These are phyloP conservation scores for Lymantria dispar DNA, from an alignment of 2,888 invertebrate genomes.

Conservation along the genomic window DNA sequence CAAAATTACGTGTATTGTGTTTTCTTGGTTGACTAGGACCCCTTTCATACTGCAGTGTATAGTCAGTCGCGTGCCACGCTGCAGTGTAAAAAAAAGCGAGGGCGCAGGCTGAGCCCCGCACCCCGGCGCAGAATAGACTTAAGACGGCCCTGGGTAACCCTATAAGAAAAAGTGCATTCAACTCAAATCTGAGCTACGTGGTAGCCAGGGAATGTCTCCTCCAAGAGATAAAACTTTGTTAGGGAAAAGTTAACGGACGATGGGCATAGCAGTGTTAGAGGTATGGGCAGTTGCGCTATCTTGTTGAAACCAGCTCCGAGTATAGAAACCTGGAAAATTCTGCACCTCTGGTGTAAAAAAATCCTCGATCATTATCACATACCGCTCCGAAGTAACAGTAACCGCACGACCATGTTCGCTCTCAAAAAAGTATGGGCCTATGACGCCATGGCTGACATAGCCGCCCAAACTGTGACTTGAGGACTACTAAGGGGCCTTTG, in stretches of 20 bases:
- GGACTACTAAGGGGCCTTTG: not conserved
- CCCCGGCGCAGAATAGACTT: too few species aligned
- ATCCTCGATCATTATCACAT: not conserved
- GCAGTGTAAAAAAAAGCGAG: too few species aligned
- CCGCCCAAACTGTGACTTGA: conserved; percentile 14
- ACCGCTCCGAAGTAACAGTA: too few species aligned
- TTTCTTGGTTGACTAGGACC: too few species aligned
- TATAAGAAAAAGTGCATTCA: conserved; percentile 17
- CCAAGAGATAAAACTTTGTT: conserved; percentile 4
- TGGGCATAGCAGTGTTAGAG: conserved; percentile 12
- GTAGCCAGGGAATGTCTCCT: conserved; percentile 8
- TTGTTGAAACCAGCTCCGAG: conserved; percentile 27
- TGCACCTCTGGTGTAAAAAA: conserved; percentile 7
- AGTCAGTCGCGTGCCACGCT: too few species aligned
- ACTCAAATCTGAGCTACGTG: conserved; percentile 12
- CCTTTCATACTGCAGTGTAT: too few species aligned
- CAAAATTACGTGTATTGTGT: too few species aligned
- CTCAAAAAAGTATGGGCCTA: conserved; percentile 10
- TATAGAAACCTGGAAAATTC: conserved; percentile 11
- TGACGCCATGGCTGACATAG: conserved; percentile 3
- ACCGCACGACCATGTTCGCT: conserved; percentile 6
- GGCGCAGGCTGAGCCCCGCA: too few species aligned
- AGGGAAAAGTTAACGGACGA: conserved; percentile 1
- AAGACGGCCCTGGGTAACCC: conserved; percentile 11
- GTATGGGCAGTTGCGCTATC: too few species aligned